Percentiles rank a stretch among this genome's conserved stretches.
Conservation (phyloP, 1,140 invertebrate species). For the Ips typographus region DNA sequence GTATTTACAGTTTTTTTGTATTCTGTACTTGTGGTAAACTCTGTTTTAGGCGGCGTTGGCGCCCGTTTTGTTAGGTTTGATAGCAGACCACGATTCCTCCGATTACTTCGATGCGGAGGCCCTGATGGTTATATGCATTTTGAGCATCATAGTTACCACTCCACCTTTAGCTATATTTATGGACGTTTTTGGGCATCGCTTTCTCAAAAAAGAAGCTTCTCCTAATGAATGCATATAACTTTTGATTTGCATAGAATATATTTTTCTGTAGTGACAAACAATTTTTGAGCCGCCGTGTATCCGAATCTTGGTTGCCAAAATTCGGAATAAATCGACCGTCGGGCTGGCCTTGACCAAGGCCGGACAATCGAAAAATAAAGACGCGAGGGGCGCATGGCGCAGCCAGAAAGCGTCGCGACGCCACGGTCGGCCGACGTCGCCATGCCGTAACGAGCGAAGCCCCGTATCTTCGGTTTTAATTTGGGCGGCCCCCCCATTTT, state of each 20-base stretch:
- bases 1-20: too few species aligned
- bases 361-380: slow-evolving; percentile 5
- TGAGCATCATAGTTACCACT: slow-evolving; percentile 89
- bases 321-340: too few species aligned
- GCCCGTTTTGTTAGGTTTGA: slow-evolving; percentile 72
- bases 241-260: too few species aligned
- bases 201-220: slow-evolving; percentile 63
- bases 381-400: slow-evolving; percentile 12
- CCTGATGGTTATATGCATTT: slow-evolving; percentile 72
- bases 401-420: slow-evolving; percentile 26
- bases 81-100: slow-evolving; percentile 53
- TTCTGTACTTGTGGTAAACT: too few species aligned
- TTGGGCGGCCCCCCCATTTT: slow-evolving; percentile 11
- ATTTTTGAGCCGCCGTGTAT: too few species aligned
- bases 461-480: slow-evolving; percentile 8
- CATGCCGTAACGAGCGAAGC: slow-evolving; percentile 13
- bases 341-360: slow-evolving; percentile 7
- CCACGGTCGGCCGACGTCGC: slow-evolving; percentile 19
- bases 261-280: too few species aligned
- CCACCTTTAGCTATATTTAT: slow-evolving; percentile 87
- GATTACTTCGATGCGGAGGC: slow-evolving; percentile 59
- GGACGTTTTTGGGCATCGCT: slow-evolving; percentile 71
- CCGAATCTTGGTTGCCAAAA: too few species aligned
- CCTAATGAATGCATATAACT: too few species aligned
- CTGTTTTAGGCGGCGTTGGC: slow-evolving; percentile 72